Base-by-base conservation (phyloP, 2,113 vertebrate species). In the Chlamydotis undulata region DNA sequence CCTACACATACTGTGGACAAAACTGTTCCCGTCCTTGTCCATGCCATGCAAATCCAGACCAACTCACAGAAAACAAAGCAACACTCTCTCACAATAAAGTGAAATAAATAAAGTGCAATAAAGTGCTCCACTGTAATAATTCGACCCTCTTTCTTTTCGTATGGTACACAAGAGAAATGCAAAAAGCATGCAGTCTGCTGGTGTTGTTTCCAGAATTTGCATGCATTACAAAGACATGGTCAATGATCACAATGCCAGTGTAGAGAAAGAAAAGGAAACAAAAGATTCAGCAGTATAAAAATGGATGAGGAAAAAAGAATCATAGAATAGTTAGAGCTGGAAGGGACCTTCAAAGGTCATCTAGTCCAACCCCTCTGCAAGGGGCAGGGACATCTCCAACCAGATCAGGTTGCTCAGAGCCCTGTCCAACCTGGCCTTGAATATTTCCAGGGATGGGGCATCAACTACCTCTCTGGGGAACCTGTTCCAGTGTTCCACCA, bases 81-180 rank as follows among this genome's bases (percentile, higher is more conserved):
- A 45, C 4, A 6, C 24, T 59, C 25, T 63, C 35, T 69, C 55
- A 67, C 19, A 37, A 37, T 37, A 37, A 37, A 37, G 37, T 37
- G 37, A 37, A 37, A 37, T 37, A 37, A 37, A 37, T 37, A 37
- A 37, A 52, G 33, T n/a, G 47, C 41, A 94, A 31, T 69, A 83
- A 79, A 92, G 10, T 41, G 14, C 28, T 59, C 35, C 39, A 35
- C 21, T n/a, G 23, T 55, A 60, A 61, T 35, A 47, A 61, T 47
- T 80, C 76, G 31, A 11, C 52, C 19, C 12, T 65, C 35, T 59
- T 18, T 73, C n/a, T 29, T 85, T 82, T 56, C 19, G 25, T 33
- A 25, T 4, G 2, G 13, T 23, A 33, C 33, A 13, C 24, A 65
- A 80, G 25, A 68, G 39, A 60, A 75, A 23, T 0, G 1, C 1